Evolutionary conservation across 2,113 vertebrate species (phyloP), one percentile per base, ranked within the genome.

Genomic region (Ibidorhyncha struthersii): DNA sequence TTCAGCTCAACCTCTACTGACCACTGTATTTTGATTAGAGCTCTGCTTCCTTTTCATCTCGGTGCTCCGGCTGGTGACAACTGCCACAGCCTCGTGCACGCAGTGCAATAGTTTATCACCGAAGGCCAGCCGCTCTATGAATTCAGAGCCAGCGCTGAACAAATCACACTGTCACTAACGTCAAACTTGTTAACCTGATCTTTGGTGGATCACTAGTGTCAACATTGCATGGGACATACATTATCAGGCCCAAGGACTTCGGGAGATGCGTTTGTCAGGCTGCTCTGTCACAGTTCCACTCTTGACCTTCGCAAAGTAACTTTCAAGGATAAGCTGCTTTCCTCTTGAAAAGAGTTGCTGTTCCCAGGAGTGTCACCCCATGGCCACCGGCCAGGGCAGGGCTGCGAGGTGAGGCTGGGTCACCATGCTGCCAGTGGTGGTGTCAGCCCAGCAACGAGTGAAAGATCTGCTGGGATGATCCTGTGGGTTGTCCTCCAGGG

Each of bases 171-270:
- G 96, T 98, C 98, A 97, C 97, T 77, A 98, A 97, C 98, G 98
- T 98, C 98, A 98, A 56, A 94, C 98, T 96, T 87, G 96, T 88
- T 95, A 96, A 98, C 97, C 97, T 96, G 97, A 96, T 97, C 96
- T 96, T 94, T 90, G 96, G 97, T 96, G 96, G 97, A 97, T 98
- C 96, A 95, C 96, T 91, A 97, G 97, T 98, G 98, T 98, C 98
- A 98, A 96, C 98, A 95, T 96, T 98, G 97, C 98, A 94, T 22
- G 95, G 98, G 96, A 97, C 98, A 98, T 98, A 97, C 95, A 98
- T 99, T 98, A 98, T 98, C 96, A 67, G 94, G 71, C 96, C 98
- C 98, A 99, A 99, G 99, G 99, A 96, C 98, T 98, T 95, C 29
- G 80, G 78, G 96, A 95, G 95, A 96, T 96, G 97, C 65, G 84